Evolutionary conservation across 1,140 invertebrate species (phyloP).

Genomic region (Lethocerus indicus): DNA sequence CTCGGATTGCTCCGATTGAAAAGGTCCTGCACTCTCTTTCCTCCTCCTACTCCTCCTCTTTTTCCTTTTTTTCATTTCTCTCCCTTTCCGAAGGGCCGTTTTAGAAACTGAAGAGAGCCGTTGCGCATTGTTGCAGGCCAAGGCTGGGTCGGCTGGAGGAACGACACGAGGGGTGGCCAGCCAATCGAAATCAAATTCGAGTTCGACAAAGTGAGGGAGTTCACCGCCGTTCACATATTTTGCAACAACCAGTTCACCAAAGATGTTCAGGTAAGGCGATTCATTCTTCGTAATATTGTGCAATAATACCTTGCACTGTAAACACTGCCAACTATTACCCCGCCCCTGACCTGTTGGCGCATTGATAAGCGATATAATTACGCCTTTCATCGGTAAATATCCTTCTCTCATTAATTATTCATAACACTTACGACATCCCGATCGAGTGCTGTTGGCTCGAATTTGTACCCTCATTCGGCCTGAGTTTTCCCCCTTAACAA

Average conservation of each 20-base stretch:
- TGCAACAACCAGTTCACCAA: conserved; percentile 66
- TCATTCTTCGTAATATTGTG: too few relatives aligned
- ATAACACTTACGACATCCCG: too few relatives aligned
- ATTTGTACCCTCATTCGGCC: too few relatives aligned
- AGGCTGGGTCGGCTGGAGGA: conserved; percentile 85
- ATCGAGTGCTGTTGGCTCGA: too few relatives aligned
- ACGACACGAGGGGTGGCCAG: conserved; percentile 46
- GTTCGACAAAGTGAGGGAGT: conserved; percentile 75
- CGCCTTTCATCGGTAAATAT: too few relatives aligned
- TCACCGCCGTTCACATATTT: conserved; percentile 65
- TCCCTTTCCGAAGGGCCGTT: neutral
- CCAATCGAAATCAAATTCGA: conserved; percentile 67
- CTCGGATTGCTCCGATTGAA: neutral
- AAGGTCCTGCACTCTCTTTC: neutral
- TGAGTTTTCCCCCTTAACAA: too few relatives aligned
- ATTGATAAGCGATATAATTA: too few relatives aligned
- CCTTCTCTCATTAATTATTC: too few relatives aligned
- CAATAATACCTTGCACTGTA: too few relatives aligned
- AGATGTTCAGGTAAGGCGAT: conserved; percentile 60
- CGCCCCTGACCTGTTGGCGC: too few relatives aligned
- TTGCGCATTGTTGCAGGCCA: conserved; percentile 25
- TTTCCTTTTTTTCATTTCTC: conserved; percentile 4
- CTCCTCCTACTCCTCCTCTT: neutral
- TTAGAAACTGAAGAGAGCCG: neutral
- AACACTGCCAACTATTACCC: too few relatives aligned